Evolutionary conservation across 2,797 vertebrate species (phyloP).

Genomic region (Masticophis lateralis): DNA sequence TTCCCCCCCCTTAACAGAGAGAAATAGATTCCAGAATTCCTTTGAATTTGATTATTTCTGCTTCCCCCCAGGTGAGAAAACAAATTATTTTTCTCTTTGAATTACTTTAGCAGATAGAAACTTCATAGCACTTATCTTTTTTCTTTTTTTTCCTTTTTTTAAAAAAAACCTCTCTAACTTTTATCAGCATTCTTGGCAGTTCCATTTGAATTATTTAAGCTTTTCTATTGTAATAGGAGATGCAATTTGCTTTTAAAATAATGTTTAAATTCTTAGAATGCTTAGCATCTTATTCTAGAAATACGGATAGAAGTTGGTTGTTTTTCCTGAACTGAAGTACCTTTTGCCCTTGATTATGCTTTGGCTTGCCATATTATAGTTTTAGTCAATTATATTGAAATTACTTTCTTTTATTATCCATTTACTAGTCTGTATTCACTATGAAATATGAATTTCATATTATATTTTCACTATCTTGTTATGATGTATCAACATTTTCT

Average conservation of each 20-base stretch:
- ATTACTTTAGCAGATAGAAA: not conserved
- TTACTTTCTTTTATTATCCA: not conserved
- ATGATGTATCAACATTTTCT: not conserved
- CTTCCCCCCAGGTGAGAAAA: not conserved
- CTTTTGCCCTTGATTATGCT: not conserved
- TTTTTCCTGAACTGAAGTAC: not conserved
- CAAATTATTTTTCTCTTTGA: not conserved
- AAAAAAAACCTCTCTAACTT: not conserved
- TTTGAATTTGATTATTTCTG: not conserved
- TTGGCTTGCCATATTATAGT: not conserved
- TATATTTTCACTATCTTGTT: not conserved
- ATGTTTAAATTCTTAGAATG: not conserved
- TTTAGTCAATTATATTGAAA: not conserved
- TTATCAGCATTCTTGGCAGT: not conserved
- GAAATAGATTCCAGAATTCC: not conserved
- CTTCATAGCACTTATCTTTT: not conserved
- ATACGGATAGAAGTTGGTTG: not conserved
- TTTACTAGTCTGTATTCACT: not conserved
- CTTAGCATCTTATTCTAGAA: not conserved
- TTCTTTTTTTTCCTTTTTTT: not conserved
- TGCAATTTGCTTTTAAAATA: not conserved
- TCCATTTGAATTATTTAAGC: not conserved
- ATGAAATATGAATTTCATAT: not conserved
- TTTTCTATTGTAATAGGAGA: not conserved
- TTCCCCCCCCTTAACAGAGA: not conserved